Percentiles rank a stretch among this genome's conserved stretches.
phyloP scores from a whole-genome alignment of 1,140 invertebrate genomes.

The Rhynchophorus ferrugineus region DNA sequence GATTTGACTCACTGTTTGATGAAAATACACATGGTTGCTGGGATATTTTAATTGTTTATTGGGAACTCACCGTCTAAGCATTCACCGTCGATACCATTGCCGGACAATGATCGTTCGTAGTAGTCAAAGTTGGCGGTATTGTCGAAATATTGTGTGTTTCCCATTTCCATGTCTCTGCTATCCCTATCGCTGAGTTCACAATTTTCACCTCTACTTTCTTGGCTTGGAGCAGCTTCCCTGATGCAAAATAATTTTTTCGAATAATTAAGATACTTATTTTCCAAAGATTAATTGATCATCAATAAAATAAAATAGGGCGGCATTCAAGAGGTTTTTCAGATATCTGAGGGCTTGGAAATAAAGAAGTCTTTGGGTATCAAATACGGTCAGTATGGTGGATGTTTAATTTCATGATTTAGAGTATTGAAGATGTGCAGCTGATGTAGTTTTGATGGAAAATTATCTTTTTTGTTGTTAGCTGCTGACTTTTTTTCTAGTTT shows the following conservation, averaged over 20 bases:
- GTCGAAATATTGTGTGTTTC: conserved; percentile 78
- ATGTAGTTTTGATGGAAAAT: too few relatives aligned
- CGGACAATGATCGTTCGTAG: conserved; percentile 69
- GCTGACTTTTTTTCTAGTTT: too few relatives aligned
- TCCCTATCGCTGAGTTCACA: conserved; percentile 84
- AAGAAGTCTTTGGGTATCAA: too few relatives aligned
- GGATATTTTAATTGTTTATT: background rate
- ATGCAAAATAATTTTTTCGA: conserved; percentile 5
- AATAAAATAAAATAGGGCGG: too few relatives aligned
- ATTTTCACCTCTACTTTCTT: conserved; percentile 62
- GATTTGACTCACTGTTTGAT: conserved; percentile 63
- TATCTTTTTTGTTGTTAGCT: too few relatives aligned
- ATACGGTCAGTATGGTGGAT: too few relatives aligned
- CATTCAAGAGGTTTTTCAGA: too few relatives aligned
- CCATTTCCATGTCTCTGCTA: conserved; percentile 72
- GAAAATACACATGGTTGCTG: conserved; percentile 2
- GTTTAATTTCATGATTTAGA: too few relatives aligned
- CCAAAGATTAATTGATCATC: too few relatives aligned
- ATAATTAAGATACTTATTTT: background rate
- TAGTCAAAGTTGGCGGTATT: conserved; percentile 76
- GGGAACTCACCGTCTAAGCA: conserved; percentile 67
- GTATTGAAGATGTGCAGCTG: too few relatives aligned
- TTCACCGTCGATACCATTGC: conserved; percentile 60
- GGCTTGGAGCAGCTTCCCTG: conserved; percentile 43
- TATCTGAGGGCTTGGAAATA: too few relatives aligned